Evolutionary conservation across 2,113 vertebrate genomes (phyloP).

Genomic region (Pituophis catenifer): DNA sequence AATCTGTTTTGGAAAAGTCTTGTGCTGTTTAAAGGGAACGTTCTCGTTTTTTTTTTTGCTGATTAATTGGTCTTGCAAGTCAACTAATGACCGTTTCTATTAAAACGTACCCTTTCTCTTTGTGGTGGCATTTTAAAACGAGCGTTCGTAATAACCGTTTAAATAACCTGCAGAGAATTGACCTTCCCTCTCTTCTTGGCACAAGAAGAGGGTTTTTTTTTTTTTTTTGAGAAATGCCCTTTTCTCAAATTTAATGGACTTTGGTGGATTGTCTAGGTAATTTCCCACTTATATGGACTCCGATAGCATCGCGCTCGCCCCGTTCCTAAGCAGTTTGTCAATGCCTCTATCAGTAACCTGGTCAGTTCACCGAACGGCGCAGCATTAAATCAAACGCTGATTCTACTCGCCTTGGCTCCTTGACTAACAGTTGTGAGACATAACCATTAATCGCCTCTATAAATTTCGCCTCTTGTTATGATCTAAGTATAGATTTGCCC

Average conservation of each 20-base stretch:
- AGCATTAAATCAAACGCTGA: background rate
- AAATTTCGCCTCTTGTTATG: slow-evolving; percentile 3
- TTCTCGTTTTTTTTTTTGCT: background rate
- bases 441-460: background rate
- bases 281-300: background rate
- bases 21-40: background rate
- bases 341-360: background rate
- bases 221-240: background rate
- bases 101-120: background rate
- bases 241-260: background rate
- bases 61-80: background rate
- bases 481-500: background rate
- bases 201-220: background rate
- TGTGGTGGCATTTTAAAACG: background rate
- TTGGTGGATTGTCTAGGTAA: background rate
- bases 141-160: background rate
- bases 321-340: background rate
- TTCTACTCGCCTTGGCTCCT: background rate
- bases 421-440: background rate
- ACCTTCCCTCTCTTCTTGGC: background rate
- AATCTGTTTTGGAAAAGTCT: background rate
- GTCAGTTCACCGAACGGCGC: background rate
- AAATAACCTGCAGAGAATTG: background rate
- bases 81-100: background rate
- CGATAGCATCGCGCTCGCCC: no score